Evolutionary conservation across 2,888 invertebrate species (phyloP), one percentile per base, ranked within the genome.

Genomic region (Lamellibrachia columna): DNA sequence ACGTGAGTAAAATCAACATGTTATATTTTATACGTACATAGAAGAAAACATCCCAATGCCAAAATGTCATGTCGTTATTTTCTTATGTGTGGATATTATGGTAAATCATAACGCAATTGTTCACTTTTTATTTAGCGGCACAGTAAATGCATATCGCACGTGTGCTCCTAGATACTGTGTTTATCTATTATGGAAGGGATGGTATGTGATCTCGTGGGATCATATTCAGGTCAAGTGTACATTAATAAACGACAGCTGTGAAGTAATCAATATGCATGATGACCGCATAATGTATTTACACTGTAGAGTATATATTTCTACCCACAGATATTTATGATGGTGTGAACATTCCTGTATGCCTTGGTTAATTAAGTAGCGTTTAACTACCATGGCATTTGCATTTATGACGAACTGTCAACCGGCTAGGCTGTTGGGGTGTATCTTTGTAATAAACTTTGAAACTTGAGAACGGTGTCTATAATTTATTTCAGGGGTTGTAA

Each of bases 301-400:
- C 75, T 75, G 75, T 75, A 75, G 75, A 75, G 75, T 75, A 75
- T 75, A 75, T 75, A 75, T 75, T 75, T 75, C 75, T 75, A 75
- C 22, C 75, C n/a, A 22, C 75, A 75, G 75, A 75, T 75, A 75
- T 75, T 75, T 75, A 75, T 75, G 75, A 75, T 22, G 22, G 75
- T 11, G 22, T 22, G 75, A 75, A 75, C 75, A n/a, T 22, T 75
- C 75, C 15, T 22, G 75, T 6, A 75, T 75, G 22, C 75, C 4
- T 75, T 6, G 15, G 22, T 22, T 15, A 75, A 75, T 75, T 75
- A 75, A 75, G 75, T 75, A 75, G n/a, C 75, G 22, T 75, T 75
- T 75, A 75, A 75, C 75, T 75, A 75, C 75, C 22, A n/a, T 75
- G 75, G 75, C 75, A 75, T n/a, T 75, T 75, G 75, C 75, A 75